phyloP scores from a whole-genome alignment of 2,797 vertebrate genomes.

The Neosalanx taihuensis region DNA sequence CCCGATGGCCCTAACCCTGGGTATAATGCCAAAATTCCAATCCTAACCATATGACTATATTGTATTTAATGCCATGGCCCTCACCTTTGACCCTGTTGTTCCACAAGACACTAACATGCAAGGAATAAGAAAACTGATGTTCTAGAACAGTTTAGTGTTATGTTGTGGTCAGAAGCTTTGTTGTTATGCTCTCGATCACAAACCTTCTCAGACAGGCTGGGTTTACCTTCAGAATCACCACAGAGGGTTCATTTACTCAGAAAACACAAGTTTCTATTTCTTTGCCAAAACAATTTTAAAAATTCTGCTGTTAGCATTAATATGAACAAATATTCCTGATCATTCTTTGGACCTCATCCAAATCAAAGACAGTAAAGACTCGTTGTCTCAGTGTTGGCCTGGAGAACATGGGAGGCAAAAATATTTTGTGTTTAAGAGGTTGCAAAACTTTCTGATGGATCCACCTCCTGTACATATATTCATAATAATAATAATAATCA shows the following conservation, averaged over 20 bases:
- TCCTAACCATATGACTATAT: too few relatives aligned
- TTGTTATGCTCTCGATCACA: too few relatives aligned
- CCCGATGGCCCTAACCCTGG: neutral
- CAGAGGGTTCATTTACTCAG: too few relatives aligned
- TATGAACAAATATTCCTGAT: constrained; percentile 32
- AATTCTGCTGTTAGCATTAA: constrained; percentile 10
- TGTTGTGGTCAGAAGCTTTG: too few relatives aligned
- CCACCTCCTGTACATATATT: constrained; percentile 37
- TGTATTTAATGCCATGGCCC: too few relatives aligned
- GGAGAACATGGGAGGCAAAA: constrained; percentile 11
- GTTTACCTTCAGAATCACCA: too few relatives aligned
- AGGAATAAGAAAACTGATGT: too few relatives aligned
- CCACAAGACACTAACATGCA: too few relatives aligned
- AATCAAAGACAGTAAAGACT: neutral
- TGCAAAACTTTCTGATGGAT: constrained; percentile 18
- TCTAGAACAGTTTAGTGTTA: too few relatives aligned
- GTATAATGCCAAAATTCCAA: neutral
- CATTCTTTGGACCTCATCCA: constrained; percentile 22
- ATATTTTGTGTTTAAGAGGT: constrained; percentile 10
- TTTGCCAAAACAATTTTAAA: constrained; percentile 11
- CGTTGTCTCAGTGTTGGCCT: neutral
- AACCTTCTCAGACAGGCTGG: too few relatives aligned
- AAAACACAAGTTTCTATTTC: neutral
- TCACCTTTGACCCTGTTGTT: too few relatives aligned
- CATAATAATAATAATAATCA: constrained; percentile 29